A percentile compares a stretch with the other conserved stretches of the same genome.
These are phyloP conservation scores for Diplolepis rosae DNA, from an alignment of 2,888 invertebrate genomes.

Conservation along the genomic window DNA sequence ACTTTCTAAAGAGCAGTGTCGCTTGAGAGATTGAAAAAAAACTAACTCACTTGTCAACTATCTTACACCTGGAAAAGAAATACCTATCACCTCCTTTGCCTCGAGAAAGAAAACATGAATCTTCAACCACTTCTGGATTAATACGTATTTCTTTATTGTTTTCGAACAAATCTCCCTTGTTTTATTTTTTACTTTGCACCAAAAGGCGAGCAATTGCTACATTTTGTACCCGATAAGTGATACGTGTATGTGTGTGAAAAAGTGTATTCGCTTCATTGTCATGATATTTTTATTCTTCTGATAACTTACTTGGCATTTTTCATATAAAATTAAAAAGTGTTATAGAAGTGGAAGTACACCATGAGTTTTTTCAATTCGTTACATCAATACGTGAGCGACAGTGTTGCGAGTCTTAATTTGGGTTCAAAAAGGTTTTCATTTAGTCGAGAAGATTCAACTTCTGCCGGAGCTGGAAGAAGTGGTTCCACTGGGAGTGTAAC, in stretches of 20 bases:
- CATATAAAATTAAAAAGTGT: neutral
- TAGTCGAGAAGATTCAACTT: slow-evolving; percentile 79
- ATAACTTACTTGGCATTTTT: neutral
- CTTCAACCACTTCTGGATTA: neutral
- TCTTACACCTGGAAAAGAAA: neutral
- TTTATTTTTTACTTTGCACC: neutral
- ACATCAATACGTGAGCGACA: slow-evolving; percentile 90
- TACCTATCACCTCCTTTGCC: slow-evolving; percentile 1
- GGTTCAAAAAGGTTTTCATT: slow-evolving; percentile 85
- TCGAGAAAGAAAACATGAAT: neutral
- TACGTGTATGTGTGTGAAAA: neutral
- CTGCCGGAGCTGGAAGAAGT: slow-evolving; percentile 59
- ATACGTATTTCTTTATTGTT: neutral
- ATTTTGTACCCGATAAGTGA: neutral
- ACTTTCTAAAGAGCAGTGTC: slow-evolving; percentile 38
- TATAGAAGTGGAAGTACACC: slow-evolving; percentile 4
- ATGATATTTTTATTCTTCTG: neutral
- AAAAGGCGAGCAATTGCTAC: neutral
- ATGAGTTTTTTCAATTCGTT: slow-evolving; percentile 93
- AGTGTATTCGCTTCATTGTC: too few relatives aligned
- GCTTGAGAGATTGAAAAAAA: slow-evolving; percentile 39
- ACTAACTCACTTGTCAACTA: slow-evolving; percentile 28
- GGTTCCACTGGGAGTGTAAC: slow-evolving; percentile 70
- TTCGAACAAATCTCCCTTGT: neutral
- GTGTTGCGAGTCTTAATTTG: slow-evolving; percentile 86